phyloP scores from a whole-genome alignment of 2,888 invertebrate species.

The Clitarchus hookeri region DNA sequence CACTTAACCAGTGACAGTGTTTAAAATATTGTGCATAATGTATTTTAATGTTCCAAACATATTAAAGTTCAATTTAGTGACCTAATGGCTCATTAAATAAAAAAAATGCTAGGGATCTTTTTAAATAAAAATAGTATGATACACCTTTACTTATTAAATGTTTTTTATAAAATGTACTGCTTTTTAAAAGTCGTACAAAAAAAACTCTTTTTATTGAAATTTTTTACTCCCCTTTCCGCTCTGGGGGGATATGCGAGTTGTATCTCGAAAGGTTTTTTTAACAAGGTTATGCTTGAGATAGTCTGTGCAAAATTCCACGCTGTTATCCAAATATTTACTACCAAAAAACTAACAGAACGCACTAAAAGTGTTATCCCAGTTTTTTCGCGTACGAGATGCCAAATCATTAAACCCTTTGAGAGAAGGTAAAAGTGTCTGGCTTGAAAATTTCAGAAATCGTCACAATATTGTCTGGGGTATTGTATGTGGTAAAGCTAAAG shows the following conservation, averaged over 20 bases:
- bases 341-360: constrained; percentile 22
- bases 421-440: too few relatives aligned
- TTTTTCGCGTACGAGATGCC: too few relatives aligned
- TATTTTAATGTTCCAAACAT: background rate
- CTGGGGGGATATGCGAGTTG: constrained; percentile 9
- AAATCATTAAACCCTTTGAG: too few relatives aligned
- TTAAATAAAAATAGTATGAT: background rate
- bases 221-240: background rate
- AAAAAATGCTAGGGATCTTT: background rate
- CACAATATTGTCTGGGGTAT: too few relatives aligned
- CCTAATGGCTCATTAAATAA: background rate
- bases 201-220: background rate
- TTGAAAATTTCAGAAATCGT: too few relatives aligned
- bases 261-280: constrained; percentile 17
- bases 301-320: background rate
- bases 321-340: constrained; percentile 18
- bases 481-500: too few relatives aligned
- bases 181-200: background rate
- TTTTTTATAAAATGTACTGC: background rate
- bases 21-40: background rate
- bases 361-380: background rate
- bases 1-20: background rate
- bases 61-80: background rate
- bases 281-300: background rate
- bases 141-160: background rate